Evolutionary conservation across 2,888 invertebrate genomes (phyloP).

Genomic region (Lasioglossum villosulum): DNA sequence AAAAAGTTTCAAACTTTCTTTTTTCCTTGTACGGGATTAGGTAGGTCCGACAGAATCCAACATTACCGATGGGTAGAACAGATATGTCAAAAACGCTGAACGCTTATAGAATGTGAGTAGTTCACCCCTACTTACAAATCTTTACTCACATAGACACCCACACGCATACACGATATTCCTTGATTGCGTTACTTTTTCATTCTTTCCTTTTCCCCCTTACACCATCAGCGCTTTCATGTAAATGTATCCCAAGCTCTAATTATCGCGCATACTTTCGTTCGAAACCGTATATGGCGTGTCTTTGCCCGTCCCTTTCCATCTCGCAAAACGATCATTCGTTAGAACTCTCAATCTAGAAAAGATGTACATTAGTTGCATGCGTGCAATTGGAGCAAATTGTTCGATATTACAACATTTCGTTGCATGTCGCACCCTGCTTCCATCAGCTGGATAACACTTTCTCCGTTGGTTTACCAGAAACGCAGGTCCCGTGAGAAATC

Average conservation of each 20-base stretch:
- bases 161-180: neutral
- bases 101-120: constrained; percentile 95
- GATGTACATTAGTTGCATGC: constrained; percentile 2
- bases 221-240: constrained; percentile 29
- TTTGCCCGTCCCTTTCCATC: neutral
- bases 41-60: constrained; percentile 71
- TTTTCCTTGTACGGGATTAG: constrained; percentile 68
- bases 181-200: constrained; percentile 2
- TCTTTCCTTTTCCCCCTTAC: neutral
- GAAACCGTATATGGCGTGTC: constrained; percentile 21
- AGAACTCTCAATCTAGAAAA: neutral
- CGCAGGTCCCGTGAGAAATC: constrained; percentile 38
- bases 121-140: constrained; percentile 53
- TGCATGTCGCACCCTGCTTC: constrained; percentile 1
- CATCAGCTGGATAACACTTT: constrained; percentile 46
- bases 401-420: constrained; percentile 12
- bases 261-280: constrained; percentile 47
- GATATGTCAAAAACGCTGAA: constrained; percentile 94
- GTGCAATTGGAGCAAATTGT: neutral
- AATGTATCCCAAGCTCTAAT: constrained; percentile 43
- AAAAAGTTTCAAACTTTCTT: constrained; percentile 57
- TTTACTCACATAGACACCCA: constrained; percentile 16
- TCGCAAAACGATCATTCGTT: neutral
- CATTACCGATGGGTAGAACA: constrained; percentile 83
- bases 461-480: constrained; percentile 14